Evolutionary conservation across 2,888 invertebrate genomes (phyloP), one percentile per base, ranked within the genome.

Genomic region (Zootermopsis nevadensis): DNA sequence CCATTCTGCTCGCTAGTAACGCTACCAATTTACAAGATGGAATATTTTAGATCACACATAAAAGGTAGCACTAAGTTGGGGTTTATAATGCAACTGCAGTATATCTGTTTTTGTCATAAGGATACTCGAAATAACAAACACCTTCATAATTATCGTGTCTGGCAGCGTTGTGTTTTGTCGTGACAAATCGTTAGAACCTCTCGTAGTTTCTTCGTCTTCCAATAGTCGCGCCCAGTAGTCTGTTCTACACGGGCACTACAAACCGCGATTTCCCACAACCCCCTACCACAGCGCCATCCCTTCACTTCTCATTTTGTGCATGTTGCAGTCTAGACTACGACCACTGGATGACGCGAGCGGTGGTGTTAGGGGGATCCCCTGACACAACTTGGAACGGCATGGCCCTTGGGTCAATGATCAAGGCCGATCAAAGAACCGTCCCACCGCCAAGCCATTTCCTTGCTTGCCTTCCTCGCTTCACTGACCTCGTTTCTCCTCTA

Each of bases 371-470:
- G 55, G 35, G 38, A 38, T 35, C n/a, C 81, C 81, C 60, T 1
- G 48, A 15, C 48, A 48, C 48, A 15, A 15, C 42, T 12, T 42
- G n/a, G 55, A 15, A 55, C 22, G 42, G 35, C 27, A 7, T 69
- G 42, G 48, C 79, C 60, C 82, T 77, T 79, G 77, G 84, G 84
- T 83, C 84, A 84, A 83, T 69, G 83, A 80, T 81, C 81, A 83
- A 84, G 84, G 84, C 74, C 84, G 84, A 82, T 81, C 84, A 84
- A 80, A 80, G 82, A 74, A 79, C 82, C 82, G 22, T 69, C 67
- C 33, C 69, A 35, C 67, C 69, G 67, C 72, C 31, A n/a, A n/a
- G 60, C 60, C 60, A 60, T 8, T 27, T 15, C 8, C 48, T 48
- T 60, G 60, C 27, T 27, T n/a, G 60, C 31, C 77, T 77, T 66